Conservation (phyloP, 2,797 vertebrate genomes). For the Bradypus variegatus region DNA sequence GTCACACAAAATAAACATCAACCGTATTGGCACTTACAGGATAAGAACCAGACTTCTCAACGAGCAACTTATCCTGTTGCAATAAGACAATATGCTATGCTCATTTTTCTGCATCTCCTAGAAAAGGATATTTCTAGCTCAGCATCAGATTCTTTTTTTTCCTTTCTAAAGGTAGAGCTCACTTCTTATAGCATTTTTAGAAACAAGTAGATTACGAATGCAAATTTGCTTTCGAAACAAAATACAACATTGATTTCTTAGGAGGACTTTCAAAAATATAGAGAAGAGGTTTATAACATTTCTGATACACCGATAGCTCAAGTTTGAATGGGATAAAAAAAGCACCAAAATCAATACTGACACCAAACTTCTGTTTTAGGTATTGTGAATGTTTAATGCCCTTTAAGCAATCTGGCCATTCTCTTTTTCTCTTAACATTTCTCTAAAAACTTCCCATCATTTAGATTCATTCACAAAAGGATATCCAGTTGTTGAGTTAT, state of each 20-base stretch:
- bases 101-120: neutral
- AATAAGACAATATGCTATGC: neutral
- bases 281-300: slow-evolving; percentile 5
- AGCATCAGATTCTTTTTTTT: neutral
- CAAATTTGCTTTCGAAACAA: neutral
- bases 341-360: slow-evolving; percentile 38
- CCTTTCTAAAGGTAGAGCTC: neutral
- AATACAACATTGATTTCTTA: neutral
- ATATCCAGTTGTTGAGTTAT: neutral
- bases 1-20: neutral
- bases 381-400: too few relatives aligned
- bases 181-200: neutral
- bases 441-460: neutral
- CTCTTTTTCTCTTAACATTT: too few relatives aligned
- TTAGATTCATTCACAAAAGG: neutral
- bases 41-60: neutral
- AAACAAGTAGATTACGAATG: slow-evolving; percentile 9
- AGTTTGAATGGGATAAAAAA: neutral
- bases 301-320: neutral
- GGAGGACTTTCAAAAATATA: neutral
- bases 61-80: neutral
- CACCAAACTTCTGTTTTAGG: too few relatives aligned
- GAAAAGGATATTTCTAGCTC: neutral
- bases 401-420: too few relatives aligned
- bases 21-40: neutral